Base-by-base conservation (phyloP, 2,888 invertebrate species). In the Chironomus tentans region DNA sequence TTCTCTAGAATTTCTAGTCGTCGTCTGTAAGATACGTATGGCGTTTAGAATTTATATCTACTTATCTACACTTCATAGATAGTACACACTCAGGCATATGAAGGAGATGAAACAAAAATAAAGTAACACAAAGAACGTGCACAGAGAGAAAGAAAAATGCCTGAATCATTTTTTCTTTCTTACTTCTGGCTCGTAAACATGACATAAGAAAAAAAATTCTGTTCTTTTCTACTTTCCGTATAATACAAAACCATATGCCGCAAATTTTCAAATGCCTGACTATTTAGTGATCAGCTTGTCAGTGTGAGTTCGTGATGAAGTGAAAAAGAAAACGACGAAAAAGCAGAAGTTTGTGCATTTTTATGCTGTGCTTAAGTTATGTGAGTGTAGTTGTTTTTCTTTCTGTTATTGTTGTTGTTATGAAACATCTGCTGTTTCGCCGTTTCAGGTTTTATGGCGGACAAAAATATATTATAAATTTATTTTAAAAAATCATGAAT, bases 381-480 rank as follows among this genome's bases (percentile, higher is more conserved):
- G 65, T 21, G 65, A 24, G 62, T 56, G 74, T 74, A 28, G 74
- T 74, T 62, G 38, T 38, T 38, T 38, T 38, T 38, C 38, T 38
- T 38, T 38, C 38, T 38, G 38, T 38, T 38, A 38, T 38, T 38
- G 68, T 74, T 74, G 74, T 68, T 74, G 24, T 68, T 68, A 65
- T 61, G 18, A 74, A 74, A 74, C 74, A 74, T 74, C 74, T 74
- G 74, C 74, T 74, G 74, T 38, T 74, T 74, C 62, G 65, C 68
- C 47, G 65, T 47, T 74, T 74, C 74, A 74, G 74, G 74, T 74
- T 38, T 72, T 74, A 74, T 68, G 74, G 68, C 74, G 65, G 74
- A 46, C 74, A 68, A 74, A 74, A 74, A 68, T 62, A 73, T 46
- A 73, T 61, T 70, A 28, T 46, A 38, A 38, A 38, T 71, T 71